A percentile compares a stretch with the other conserved stretches of the same genome.
Evolutionary conservation across 1,140 invertebrate genomes (phyloP).

Genomic region (Stegodyphus dumicola): DNA sequence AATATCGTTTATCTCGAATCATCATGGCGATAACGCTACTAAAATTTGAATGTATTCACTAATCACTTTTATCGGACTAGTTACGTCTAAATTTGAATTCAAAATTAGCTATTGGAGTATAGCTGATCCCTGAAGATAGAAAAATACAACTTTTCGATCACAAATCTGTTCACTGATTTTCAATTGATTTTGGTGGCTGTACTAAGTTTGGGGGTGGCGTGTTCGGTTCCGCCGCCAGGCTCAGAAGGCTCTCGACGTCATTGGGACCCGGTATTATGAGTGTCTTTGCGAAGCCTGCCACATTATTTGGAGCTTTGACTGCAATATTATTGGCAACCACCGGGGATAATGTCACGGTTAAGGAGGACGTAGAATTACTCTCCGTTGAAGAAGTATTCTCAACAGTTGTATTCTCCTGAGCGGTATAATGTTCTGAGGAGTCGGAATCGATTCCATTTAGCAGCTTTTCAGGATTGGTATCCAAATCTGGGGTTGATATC

Average conservation of each 20-base stretch:
- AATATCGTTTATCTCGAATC: not conserved
- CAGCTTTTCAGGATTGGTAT: conserved; percentile 5
- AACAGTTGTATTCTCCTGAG: conserved; percentile 10
- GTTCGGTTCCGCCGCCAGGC: conserved; percentile 40
- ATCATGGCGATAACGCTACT: no score
- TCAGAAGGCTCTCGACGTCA: conserved; percentile 32
- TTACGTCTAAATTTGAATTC: not conserved
- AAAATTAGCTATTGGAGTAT: not conserved
- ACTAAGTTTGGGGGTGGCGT: conserved; percentile 28
- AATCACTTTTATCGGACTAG: conserved; percentile 34
- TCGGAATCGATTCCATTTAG: conserved; percentile 43
- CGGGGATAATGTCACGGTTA: conserved; percentile 19
- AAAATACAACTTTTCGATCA: not conserved
- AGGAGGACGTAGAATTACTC: not conserved
- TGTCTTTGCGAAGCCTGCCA: conserved; percentile 52
- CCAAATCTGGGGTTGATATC: not conserved
- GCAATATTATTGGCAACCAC: conserved; percentile 8
- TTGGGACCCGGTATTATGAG: conserved; percentile 45
- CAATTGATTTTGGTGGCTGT: conserved; percentile 16
- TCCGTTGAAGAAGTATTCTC: conserved; percentile 12
- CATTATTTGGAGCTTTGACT: conserved; percentile 34
- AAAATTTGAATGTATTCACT: not conserved
- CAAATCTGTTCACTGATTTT: conserved; percentile 2
- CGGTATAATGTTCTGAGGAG: conserved; percentile 38
- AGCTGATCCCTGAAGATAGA: conserved; percentile 5